A percentile compares a stretch with the other conserved stretches of the same genome.
phyloP scores from a whole-genome alignment of 2,888 invertebrate genomes.

The Athetis lepigone region DNA sequence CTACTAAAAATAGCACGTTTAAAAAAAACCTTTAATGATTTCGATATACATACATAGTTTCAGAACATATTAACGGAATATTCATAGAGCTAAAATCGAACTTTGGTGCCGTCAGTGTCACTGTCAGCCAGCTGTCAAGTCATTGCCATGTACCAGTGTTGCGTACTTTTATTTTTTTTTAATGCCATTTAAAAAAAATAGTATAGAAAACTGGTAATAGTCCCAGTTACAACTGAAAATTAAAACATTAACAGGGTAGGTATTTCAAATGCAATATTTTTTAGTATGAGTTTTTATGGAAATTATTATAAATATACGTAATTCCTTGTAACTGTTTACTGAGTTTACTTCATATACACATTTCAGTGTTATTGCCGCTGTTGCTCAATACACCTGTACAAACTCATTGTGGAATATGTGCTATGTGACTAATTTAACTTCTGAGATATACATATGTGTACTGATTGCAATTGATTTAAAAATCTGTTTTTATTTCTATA shows the following conservation, averaged over 20 bases:
- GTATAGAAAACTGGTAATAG: slow-evolving; percentile 22
- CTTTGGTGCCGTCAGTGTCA: background rate
- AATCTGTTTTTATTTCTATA: slow-evolving; percentile 20
- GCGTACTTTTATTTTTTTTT: too few species aligned
- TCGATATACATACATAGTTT: background rate
- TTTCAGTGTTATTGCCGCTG: slow-evolving; percentile 47
- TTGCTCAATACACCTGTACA: slow-evolving; percentile 75
- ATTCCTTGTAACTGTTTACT: too few species aligned
- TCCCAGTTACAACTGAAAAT: background rate
- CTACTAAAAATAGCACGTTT: background rate
- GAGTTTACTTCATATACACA: background rate
- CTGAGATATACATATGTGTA: slow-evolving; percentile 57
- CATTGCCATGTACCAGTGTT: slow-evolving; percentile 25
- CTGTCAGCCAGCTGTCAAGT: background rate
- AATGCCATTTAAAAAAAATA: too few species aligned
- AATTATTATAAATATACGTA: too few species aligned
- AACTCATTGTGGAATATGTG: slow-evolving; percentile 69
- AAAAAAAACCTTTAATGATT: background rate
- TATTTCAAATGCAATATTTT: background rate
- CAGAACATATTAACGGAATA: background rate
- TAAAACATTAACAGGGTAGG: background rate
- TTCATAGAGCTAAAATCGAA: background rate
- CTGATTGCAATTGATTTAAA: slow-evolving; percentile 47
- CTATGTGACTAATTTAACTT: slow-evolving; percentile 66
- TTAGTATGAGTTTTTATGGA: background rate